Conservation (phyloP, 2,113 vertebrate species). For the Carettochelys insculpta region DNA sequence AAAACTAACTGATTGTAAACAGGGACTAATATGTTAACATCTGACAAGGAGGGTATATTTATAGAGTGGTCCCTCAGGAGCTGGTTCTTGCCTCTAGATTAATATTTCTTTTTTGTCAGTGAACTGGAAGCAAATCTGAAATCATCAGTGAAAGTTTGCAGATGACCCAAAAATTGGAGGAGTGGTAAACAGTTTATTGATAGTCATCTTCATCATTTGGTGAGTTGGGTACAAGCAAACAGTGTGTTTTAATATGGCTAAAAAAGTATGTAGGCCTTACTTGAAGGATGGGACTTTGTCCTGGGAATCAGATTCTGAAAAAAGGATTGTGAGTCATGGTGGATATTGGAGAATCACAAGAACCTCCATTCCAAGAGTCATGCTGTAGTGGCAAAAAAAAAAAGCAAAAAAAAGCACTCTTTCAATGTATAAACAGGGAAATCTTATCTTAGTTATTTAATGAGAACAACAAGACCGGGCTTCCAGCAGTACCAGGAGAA, state of each 20-base stretch:
- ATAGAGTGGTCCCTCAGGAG: neutral
- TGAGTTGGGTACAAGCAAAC: neutral
- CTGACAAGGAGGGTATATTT: neutral
- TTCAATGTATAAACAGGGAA: neutral
- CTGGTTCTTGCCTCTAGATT: neutral
- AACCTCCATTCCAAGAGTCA: neutral
- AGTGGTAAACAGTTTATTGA: neutral
- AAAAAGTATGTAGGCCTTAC: neutral
- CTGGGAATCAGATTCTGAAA: neutral
- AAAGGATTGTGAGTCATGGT: neutral
- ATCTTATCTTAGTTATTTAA: too few species aligned
- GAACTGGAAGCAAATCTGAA: neutral
- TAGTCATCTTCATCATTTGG: neutral
- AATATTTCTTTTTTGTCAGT: neutral
- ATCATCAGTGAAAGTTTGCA: neutral
- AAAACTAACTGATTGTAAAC: neutral
- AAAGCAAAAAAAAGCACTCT: neutral
- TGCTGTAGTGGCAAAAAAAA: neutral
- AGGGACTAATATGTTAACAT: too few species aligned
- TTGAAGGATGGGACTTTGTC: neutral
- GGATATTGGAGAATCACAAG: neutral
- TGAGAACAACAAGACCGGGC: too few species aligned
- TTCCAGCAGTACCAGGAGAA: too few species aligned
- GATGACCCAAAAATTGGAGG: neutral
- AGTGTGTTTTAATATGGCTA: neutral